phyloP scores from a whole-genome alignment of 1,140 invertebrate genomes.

The Micrasema longulum region DNA sequence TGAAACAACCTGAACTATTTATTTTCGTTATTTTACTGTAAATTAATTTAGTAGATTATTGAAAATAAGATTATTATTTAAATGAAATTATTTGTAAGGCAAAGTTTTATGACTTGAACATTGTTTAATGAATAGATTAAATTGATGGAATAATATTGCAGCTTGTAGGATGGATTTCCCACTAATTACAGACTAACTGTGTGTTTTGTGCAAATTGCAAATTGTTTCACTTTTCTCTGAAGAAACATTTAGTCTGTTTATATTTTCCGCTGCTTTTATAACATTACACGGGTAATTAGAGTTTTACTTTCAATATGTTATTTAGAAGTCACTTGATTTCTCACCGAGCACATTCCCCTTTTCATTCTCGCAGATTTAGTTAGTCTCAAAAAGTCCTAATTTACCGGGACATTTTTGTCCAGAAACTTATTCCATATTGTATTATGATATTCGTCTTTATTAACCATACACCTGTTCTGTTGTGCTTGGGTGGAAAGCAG shows the following conservation, averaged over 20 bases:
- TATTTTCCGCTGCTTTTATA: conserved; percentile 7
- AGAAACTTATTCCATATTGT: conserved; percentile 45
- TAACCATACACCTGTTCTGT: conserved; percentile 26
- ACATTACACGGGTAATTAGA: conserved; percentile 33
- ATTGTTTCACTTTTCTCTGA: too few species aligned
- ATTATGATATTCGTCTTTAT: conserved; percentile 31
- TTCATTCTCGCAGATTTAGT: conserved; percentile 37
- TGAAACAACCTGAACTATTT: conserved; percentile 28
- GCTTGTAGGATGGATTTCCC: background rate
- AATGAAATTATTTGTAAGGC: conserved; percentile 17
- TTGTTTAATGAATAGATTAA: conserved; percentile 9
- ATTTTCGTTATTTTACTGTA: conserved; percentile 27
- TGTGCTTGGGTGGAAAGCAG: too few species aligned
- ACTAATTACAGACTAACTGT: background rate
- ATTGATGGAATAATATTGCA: background rate
- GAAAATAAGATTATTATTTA: conserved; percentile 24
- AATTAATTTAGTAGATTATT: conserved; percentile 27
- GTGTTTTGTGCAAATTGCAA: too few species aligned
- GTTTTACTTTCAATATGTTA: conserved; percentile 2
- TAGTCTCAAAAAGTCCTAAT: conserved; percentile 34
- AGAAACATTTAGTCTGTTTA: too few species aligned
- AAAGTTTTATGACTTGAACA: conserved; percentile 20
- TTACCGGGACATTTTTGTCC: conserved; percentile 30
- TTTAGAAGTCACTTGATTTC: conserved; percentile 12
- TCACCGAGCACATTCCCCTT: conserved; percentile 38